Evolutionary conservation across 2,113 vertebrate species (phyloP).

Genomic region (Triplophysa siluroides): DNA sequence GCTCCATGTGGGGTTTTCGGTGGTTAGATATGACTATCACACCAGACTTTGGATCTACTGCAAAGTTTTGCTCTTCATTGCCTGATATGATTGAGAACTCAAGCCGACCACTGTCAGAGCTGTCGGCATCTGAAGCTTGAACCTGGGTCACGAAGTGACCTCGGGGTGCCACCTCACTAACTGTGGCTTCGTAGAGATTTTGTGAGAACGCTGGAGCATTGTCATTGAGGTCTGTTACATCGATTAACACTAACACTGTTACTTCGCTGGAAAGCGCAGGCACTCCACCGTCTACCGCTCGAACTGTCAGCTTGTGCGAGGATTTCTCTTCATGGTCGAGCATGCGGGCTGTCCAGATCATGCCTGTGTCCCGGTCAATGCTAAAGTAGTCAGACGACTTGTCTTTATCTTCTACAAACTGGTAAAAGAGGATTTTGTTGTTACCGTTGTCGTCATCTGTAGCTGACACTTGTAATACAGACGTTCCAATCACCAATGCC

Average conservation of each 20-base stretch:
- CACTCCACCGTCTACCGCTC: constrained; percentile 87
- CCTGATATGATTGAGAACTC: constrained; percentile 89
- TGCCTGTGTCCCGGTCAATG: constrained; percentile 84
- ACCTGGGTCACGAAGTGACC: constrained; percentile 91
- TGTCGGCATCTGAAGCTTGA: constrained; percentile 90
- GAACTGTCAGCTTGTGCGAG: constrained; percentile 80
- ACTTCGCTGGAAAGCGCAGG: constrained; percentile 86
- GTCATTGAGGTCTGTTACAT: constrained; percentile 90
- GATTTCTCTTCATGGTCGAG: constrained; percentile 85
- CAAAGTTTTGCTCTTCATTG: constrained; percentile 91
- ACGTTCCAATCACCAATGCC: constrained; percentile 85
- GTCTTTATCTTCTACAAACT: constrained; percentile 81
- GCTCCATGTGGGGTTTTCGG: constrained; percentile 77
- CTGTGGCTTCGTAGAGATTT: constrained; percentile 80
- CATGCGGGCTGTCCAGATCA: constrained; percentile 78
- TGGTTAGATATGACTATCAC: constrained; percentile 85
- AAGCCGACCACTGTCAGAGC: constrained; percentile 78
- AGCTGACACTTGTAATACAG: constrained; percentile 81
- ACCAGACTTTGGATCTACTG: constrained; percentile 82
- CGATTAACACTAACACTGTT: constrained; percentile 78
- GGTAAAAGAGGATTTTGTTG: constrained; percentile 87
- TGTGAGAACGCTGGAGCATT: constrained; percentile 88
- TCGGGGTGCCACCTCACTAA: constrained; percentile 84
- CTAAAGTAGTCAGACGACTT: constrained; percentile 81
- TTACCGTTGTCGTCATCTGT: constrained; percentile 87